A percentile compares a stretch with the other conserved stretches of the same genome.
Conservation (phyloP, 1,140 invertebrate genomes). For the Bradysia coprophila region DNA sequence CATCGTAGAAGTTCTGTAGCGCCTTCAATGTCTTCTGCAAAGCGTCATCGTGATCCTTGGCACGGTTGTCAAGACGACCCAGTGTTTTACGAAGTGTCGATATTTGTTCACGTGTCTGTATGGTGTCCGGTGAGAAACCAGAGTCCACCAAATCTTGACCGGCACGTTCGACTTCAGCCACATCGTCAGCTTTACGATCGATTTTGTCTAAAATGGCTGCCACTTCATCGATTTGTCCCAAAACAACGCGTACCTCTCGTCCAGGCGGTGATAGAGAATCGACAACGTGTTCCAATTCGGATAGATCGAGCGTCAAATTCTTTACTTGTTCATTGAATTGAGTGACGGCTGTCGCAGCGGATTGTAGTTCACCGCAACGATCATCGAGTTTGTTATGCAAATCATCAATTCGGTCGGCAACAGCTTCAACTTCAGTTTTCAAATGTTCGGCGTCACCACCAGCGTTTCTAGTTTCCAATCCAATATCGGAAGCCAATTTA, state of each 20-base stretch:
- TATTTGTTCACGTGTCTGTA: constrained; percentile 57
- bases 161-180: constrained; percentile 47
- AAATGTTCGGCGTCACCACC: constrained; percentile 55
- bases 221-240: constrained; percentile 67
- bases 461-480: constrained; percentile 42
- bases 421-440: constrained; percentile 53
- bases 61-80: constrained; percentile 55
- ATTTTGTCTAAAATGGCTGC: constrained; percentile 45
- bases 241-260: constrained; percentile 68
- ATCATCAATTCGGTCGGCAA: constrained; percentile 60
- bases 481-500: constrained; percentile 52
- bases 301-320: constrained; percentile 49
- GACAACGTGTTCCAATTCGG: constrained; percentile 64
- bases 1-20: constrained; percentile 68
- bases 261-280: constrained; percentile 69
- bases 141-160: constrained; percentile 62
- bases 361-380: constrained; percentile 61
- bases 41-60: constrained; percentile 54
- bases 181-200: constrained; percentile 41
- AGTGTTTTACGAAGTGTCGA: constrained; percentile 59
- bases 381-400: constrained; percentile 60
- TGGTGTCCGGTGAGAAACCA: constrained; percentile 66
- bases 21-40: constrained; percentile 52
- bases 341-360: constrained; percentile 67
- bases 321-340: constrained; percentile 79